These are phyloP conservation scores for Drosophila kikkawai DNA, from an alignment of 1,140 invertebrate genomes.

Conservation along the genomic window DNA sequence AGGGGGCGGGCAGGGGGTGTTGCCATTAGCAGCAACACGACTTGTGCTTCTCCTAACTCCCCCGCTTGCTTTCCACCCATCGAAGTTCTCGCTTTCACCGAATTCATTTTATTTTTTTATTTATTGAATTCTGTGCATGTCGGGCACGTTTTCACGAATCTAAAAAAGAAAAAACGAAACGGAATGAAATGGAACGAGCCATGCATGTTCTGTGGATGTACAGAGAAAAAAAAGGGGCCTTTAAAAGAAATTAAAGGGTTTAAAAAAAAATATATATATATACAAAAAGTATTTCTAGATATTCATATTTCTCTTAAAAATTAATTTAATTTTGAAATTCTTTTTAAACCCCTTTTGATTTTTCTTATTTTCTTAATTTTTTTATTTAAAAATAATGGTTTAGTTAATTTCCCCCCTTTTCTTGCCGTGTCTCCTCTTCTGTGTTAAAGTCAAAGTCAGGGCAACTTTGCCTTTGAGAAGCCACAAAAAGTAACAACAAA, in stretches of 20 bases:
- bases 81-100: conserved; percentile 75
- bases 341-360: not conserved
- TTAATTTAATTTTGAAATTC: not conserved
- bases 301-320: not conserved
- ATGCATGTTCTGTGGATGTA: conserved; percentile 45
- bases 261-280: too few species aligned
- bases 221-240: not conserved
- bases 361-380: not conserved
- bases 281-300: not conserved
- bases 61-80: conserved; percentile 5
- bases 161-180: conserved; percentile 35
- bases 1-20: not conserved
- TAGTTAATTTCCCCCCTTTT: not conserved
- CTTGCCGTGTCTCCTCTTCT: not conserved
- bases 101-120: conserved; percentile 80
- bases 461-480: not conserved
- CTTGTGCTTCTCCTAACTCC: conserved; percentile 19
- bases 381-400: not conserved
- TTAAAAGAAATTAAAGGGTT: too few species aligned
- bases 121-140: conserved; percentile 81
- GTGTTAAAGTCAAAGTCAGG: conserved; percentile 4
- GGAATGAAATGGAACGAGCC: conserved; percentile 45
- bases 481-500: conserved; percentile 22
- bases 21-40: conserved; percentile 73
- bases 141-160: conserved; percentile 77